Evolutionary conservation across 2,113 vertebrate genomes (phyloP).

Genomic region (Piaya cayana): DNA sequence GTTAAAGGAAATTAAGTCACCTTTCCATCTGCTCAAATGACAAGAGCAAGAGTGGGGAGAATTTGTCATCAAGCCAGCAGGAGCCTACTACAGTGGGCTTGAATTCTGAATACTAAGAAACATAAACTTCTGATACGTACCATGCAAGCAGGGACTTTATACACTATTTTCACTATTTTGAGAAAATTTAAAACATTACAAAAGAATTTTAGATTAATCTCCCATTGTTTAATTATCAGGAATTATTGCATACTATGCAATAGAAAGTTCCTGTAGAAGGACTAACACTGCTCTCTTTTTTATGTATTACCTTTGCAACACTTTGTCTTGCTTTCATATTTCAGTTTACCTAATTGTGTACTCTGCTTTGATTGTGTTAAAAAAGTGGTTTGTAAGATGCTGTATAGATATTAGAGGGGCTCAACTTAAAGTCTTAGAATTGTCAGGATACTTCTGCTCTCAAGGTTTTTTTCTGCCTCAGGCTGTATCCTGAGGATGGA

Average conservation of each 20-base stretch:
- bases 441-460: not conserved
- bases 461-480: not conserved
- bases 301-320: too few relatives aligned
- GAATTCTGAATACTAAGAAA: not conserved
- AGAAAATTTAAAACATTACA: not conserved
- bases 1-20: not conserved
- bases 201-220: not conserved
- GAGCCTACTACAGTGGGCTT: not conserved
- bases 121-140: not conserved
- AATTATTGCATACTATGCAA: not conserved
- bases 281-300: too few relatives aligned
- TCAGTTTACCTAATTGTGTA: too few relatives aligned
- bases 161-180: not conserved
- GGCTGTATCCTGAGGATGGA: not conserved
- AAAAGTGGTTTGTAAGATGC: too few relatives aligned
- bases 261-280: not conserved
- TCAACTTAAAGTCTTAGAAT: not conserved
- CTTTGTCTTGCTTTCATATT: too few relatives aligned
- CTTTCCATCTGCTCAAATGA: not conserved
- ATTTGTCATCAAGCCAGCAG: not conserved
- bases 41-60: not conserved
- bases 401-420: too few relatives aligned
- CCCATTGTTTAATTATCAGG: not conserved
- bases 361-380: too few relatives aligned
- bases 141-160: not conserved